phyloP scores from a whole-genome alignment of 1,140 invertebrate genomes.

The Oedothorax gibbosus region DNA sequence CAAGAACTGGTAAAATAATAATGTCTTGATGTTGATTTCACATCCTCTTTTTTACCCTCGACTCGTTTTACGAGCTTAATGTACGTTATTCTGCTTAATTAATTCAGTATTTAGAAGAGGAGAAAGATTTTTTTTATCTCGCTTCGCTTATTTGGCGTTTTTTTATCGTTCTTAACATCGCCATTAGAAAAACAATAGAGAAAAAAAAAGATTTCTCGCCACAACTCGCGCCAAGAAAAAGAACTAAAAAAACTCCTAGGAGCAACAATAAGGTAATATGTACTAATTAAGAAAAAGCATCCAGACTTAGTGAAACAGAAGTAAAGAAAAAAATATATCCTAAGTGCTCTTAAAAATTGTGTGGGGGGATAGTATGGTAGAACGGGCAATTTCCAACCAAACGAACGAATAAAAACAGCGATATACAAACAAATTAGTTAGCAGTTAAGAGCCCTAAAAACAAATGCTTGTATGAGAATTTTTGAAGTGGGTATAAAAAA shows the following conservation, averaged over 20 bases:
- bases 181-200: slow-evolving; percentile 36
- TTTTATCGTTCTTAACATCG: slow-evolving; percentile 5
- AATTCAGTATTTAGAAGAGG: slow-evolving; percentile 55
- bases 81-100: slow-evolving; percentile 60
- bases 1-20: no score
- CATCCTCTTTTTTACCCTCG: background rate
- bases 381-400: slow-evolving; percentile 49
- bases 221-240: background rate
- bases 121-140: slow-evolving; percentile 23
- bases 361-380: slow-evolving; percentile 17
- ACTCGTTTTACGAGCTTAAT: slow-evolving; percentile 59
- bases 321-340: slow-evolving; percentile 13
- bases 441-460: slow-evolving; percentile 53
- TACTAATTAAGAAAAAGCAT: slow-evolving; percentile 57
- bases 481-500: slow-evolving; percentile 19
- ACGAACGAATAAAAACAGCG: slow-evolving; percentile 58
- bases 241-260: slow-evolving; percentile 10
- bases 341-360: slow-evolving; percentile 10
- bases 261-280: slow-evolving; percentile 58
- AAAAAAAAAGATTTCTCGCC: slow-evolving; percentile 35
- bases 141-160: slow-evolving; percentile 57
- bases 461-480: slow-evolving; percentile 20
- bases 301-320: slow-evolving; percentile 16
- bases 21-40: no score
- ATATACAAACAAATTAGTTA: slow-evolving; percentile 57